Evolutionary conservation across 2,113 vertebrate genomes (phyloP).

Genomic region (Dendropsophus ebraccatus): DNA sequence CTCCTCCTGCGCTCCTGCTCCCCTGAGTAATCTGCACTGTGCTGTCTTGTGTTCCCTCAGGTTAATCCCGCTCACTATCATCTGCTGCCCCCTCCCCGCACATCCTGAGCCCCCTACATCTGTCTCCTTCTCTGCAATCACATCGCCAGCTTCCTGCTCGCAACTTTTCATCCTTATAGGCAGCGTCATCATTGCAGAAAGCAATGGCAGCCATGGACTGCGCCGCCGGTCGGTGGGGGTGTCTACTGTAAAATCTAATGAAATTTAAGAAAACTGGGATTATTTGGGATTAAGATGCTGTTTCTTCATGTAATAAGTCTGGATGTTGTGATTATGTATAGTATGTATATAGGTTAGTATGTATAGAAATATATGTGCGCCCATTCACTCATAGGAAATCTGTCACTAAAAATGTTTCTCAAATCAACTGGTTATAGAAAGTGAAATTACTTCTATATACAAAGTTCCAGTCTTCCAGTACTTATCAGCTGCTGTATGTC

Average conservation of each 20-base stretch:
- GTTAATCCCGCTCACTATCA: constrained; percentile 46
- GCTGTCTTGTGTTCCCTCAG: constrained; percentile 46
- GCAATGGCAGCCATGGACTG: neutral
- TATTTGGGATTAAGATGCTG: too few relatives aligned
- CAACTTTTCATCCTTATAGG: neutral
- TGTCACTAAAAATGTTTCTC: too few relatives aligned
- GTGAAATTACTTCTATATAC: too few relatives aligned
- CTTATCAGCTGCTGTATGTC: too few relatives aligned
- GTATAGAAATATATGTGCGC: too few relatives aligned
- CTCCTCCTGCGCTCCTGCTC: neutral
- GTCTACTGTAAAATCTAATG: neutral
- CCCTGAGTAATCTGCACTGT: constrained; percentile 47
- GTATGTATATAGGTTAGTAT: too few relatives aligned
- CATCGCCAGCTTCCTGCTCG: neutral
- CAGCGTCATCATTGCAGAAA: neutral
- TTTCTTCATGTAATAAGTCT: neutral
- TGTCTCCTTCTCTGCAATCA: constrained; percentile 17
- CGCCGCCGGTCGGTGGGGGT: neutral
- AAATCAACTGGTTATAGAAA: too few relatives aligned
- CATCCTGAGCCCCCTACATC: constrained; percentile 35
- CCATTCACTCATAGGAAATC: too few relatives aligned
- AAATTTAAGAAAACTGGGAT: neutral
- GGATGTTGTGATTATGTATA: neutral
- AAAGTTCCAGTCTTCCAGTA: too few relatives aligned
- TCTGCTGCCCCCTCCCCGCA: constrained; percentile 36